Evolutionary conservation across 2,113 vertebrate species (phyloP).

Genomic region (Echinops telfairi): DNA sequence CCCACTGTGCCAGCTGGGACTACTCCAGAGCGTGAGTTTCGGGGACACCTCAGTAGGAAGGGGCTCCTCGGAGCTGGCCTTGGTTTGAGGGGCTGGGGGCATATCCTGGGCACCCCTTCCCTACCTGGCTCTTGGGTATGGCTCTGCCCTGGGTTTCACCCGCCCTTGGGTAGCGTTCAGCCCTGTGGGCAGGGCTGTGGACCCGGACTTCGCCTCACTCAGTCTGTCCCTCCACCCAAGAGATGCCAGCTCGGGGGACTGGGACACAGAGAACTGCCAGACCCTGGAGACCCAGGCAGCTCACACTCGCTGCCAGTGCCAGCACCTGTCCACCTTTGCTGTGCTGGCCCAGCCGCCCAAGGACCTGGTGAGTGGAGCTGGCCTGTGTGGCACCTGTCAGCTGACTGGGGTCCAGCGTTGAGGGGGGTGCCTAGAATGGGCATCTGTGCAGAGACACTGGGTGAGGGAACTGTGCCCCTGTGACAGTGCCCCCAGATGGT

Average conservation of each 20-base stretch:
- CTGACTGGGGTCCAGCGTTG: neutral
- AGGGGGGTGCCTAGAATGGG: neutral
- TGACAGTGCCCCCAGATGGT: neutral
- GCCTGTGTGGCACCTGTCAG: too few species aligned
- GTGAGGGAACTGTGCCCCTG: neutral
- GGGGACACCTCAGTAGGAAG: neutral
- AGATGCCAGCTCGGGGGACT: constrained; percentile 95
- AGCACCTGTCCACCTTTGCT: constrained; percentile 96
- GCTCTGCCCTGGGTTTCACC: neutral
- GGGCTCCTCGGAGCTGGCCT: constrained; percentile 2
- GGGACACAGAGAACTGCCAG: constrained; percentile 98
- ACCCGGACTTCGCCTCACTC: constrained; percentile 62
- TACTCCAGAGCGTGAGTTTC: constrained; percentile 95
- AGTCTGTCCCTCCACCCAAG: constrained; percentile 87
- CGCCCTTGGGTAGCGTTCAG: neutral
- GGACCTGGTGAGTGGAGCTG: constrained; percentile 92
- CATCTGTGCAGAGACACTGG: neutral
- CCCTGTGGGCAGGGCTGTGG: neutral
- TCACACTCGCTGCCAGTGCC: constrained; percentile 98
- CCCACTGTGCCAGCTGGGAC: constrained; percentile 97
- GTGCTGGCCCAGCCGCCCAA: constrained; percentile 96
- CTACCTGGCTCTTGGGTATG: neutral
- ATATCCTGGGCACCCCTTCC: neutral
- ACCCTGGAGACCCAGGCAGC: constrained; percentile 94
- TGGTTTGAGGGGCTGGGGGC: neutral